Evolutionary conservation across 2,888 invertebrate species (phyloP).

Genomic region (Laothoe populi): DNA sequence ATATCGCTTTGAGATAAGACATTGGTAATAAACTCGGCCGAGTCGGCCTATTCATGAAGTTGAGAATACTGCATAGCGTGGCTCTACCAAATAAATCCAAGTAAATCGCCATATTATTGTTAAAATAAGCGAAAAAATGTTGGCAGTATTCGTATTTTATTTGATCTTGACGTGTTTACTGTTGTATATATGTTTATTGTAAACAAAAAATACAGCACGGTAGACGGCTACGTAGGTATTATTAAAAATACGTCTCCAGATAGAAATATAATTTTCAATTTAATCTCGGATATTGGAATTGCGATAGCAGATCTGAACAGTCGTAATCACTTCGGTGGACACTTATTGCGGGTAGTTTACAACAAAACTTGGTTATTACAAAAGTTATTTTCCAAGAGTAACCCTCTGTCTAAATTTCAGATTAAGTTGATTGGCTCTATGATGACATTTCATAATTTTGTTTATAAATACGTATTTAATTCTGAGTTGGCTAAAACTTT

Average conservation of each 20-base stretch:
- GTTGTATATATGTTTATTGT: not conserved
- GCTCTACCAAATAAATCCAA: too few species aligned
- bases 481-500: not conserved
- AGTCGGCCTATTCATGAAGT: too few species aligned
- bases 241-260: conserved; percentile 4
- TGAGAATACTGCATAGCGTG: too few species aligned
- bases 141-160: not conserved
- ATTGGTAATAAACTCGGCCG: too few species aligned
- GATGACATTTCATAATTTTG: not conserved
- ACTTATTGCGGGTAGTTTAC: not conserved
- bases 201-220: not conserved
- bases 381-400: conserved; percentile 4
- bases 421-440: conserved; percentile 1
- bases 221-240: not conserved
- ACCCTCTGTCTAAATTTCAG: not conserved
- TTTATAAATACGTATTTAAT: not conserved
- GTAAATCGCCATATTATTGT: too few species aligned
- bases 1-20: too few species aligned
- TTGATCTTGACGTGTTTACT: not conserved
- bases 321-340: not conserved
- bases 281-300: conserved; percentile 12
- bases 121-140: too few species aligned
- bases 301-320: not conserved
- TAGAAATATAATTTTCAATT: not conserved
- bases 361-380: not conserved